Conservation (phyloP, 2,888 invertebrate species). For the Tanypteryx hageni region DNA sequence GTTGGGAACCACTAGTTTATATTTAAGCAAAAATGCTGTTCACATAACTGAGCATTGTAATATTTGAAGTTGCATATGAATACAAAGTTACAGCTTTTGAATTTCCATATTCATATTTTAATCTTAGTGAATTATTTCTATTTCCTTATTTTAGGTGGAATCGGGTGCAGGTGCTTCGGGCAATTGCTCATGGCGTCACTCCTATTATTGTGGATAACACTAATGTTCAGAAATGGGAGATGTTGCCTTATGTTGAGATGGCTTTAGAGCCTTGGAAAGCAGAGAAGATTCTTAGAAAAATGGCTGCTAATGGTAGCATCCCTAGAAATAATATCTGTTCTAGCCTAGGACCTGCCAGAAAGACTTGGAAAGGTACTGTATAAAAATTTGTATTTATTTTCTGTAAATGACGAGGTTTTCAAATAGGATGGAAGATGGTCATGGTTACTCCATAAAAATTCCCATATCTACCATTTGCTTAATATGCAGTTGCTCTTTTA, state of each 20-base stretch:
- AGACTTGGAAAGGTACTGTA: background rate
- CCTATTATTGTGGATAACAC: slow-evolving; percentile 56
- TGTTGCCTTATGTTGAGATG: slow-evolving; percentile 57
- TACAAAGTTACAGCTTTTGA: too few species aligned
- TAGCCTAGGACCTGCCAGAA: slow-evolving; percentile 11
- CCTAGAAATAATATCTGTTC: slow-evolving; percentile 33
- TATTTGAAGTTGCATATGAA: too few species aligned
- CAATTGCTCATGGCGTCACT: slow-evolving; percentile 48
- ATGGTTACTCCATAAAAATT: too few species aligned
- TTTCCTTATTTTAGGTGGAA: background rate
- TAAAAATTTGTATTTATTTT: too few species aligned
- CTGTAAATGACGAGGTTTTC: too few species aligned
- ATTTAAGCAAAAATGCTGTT: too few species aligned
- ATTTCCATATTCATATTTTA: background rate
- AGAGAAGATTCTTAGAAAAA: slow-evolving; percentile 7
- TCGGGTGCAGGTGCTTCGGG: slow-evolving; percentile 45
- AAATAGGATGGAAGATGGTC: too few species aligned
- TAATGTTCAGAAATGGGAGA: slow-evolving; percentile 48
- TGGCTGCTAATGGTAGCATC: slow-evolving; percentile 39
- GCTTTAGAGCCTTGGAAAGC: slow-evolving; percentile 52
- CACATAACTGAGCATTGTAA: too few species aligned
- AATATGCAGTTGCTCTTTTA: too few species aligned
- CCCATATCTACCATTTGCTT: too few species aligned
- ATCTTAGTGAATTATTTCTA: background rate
- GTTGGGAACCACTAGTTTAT: too few species aligned